Evolutionary conservation across 2,888 invertebrate species (phyloP), one percentile per base, ranked within the genome.

Genomic region (Stegophylla sp.): DNA sequence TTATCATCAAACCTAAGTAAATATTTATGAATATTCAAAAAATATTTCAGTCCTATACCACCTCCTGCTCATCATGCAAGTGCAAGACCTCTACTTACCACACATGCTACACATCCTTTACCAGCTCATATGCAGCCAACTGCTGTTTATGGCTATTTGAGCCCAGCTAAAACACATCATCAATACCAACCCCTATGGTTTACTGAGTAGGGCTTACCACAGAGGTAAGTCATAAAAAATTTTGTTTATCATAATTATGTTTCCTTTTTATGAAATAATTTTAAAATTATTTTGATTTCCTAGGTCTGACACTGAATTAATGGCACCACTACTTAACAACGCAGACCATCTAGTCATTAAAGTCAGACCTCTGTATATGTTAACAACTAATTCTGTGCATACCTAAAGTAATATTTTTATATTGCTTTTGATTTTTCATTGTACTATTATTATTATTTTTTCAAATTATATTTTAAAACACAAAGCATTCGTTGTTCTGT

Each of bases 21-120:
- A 15, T 56, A 20, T 53, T 64, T 28, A 63, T 67, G 53, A 5
- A 7, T 41, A 86, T 74, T 63, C 81, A 34, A 34, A 34, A 34
- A 48, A 48, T 83, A 83, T 26, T 84, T 84, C 43, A 83, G 91
- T 84, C 90, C 90, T 83, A 87, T 94, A 59, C 94, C 94, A 69
- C 94, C 95, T 13, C 92, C 93, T 71, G 94, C 95, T 26, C 95
- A 94, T 87, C 93, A 94, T 88, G 91, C 92, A 84, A 91, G 91
- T 85, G 93, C 93, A 74, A 88, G 92, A 85, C 90, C 90, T 75
- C 89, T 91, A 84, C 86, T 91, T 86, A 89, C 90, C 69, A 89
- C 89, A 83, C 90, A 92, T 87, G 88, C 90, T 23, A 85, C 87
- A 61, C 93, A 94, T 87, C 93, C 93, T 66, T 87, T 94, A 85